Conservation (phyloP, 1,140 invertebrate species). For the Copidosoma floridanum region DNA sequence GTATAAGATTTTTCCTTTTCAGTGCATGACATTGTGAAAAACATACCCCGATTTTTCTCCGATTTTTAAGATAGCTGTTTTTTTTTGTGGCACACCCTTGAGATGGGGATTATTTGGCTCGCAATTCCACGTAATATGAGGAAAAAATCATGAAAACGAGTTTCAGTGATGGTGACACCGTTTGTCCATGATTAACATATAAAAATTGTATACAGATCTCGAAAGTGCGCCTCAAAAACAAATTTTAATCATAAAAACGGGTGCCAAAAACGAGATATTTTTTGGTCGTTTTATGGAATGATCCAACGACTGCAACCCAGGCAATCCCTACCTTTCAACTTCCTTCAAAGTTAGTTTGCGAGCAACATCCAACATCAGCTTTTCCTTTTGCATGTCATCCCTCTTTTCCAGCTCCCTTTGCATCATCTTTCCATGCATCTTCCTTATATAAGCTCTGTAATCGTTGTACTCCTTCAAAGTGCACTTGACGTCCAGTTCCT, state of each 20-base stretch:
- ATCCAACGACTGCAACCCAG: too few relatives aligned
- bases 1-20: too few relatives aligned
- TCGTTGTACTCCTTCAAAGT: slow-evolving; percentile 46
- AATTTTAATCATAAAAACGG: background rate
- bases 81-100: too few relatives aligned
- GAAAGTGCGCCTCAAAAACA: background rate
- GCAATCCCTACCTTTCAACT: background rate
- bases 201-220: too few relatives aligned
- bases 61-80: too few relatives aligned
- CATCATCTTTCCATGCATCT: slow-evolving; percentile 39
- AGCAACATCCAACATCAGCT: background rate
- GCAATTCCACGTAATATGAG: too few relatives aligned
- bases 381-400: slow-evolving; percentile 12
- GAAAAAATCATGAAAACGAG: background rate
- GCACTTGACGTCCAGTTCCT: slow-evolving; percentile 45
- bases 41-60: too few relatives aligned
- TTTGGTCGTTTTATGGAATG: too few relatives aligned
- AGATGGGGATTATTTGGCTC: too few relatives aligned
- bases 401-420: slow-evolving; percentile 31
- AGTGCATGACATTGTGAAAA: too few relatives aligned
- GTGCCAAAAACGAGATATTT: background rate
- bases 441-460: slow-evolving; percentile 47
- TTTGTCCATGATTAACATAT: too few relatives aligned
- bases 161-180: background rate
- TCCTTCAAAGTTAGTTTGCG: background rate